Percentiles rank a stretch among this genome's conserved stretches.
phyloP scores from a whole-genome alignment of 2,888 invertebrate genomes.

The Ichneumoninae sp. region DNA sequence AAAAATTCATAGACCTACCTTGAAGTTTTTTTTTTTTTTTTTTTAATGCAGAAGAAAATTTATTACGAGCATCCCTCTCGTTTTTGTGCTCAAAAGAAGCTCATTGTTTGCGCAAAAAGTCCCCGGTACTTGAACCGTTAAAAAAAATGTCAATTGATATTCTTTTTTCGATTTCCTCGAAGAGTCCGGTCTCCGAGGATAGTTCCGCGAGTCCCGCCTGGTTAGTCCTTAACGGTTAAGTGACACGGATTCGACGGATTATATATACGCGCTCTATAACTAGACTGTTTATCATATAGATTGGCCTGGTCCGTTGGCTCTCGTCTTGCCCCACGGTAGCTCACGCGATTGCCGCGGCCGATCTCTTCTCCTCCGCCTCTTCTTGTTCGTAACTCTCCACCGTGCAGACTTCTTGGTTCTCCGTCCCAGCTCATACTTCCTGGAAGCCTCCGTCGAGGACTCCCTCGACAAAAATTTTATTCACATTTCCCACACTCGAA shows the following conservation, averaged over 20 bases:
- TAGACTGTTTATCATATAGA: constrained; percentile 83
- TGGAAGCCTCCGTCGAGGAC: constrained; percentile 4
- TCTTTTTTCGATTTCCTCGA: not conserved
- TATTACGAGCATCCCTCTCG: too few species aligned
- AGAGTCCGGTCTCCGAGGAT: not conserved
- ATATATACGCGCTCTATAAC: constrained; percentile 70
- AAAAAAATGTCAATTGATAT: not conserved
- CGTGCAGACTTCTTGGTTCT: not conserved
- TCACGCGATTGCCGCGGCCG: constrained; percentile 38
- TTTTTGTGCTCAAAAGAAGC: too few species aligned
- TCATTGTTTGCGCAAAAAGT: not conserved
- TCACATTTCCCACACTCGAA: constrained; percentile 1
- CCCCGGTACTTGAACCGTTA: too few species aligned
- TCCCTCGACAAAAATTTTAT: not conserved
- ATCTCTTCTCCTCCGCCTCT: constrained; percentile 26
- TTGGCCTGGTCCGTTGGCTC: constrained; percentile 73
- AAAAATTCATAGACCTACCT: too few species aligned
- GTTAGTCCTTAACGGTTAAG: constrained; percentile 68
- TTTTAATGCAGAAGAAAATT: too few species aligned
- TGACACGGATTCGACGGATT: constrained; percentile 71
- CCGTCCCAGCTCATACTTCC: constrained; percentile 39
- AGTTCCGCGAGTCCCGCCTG: constrained; percentile 1
- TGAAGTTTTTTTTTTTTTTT: too few species aligned
- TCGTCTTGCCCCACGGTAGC: constrained; percentile 56
- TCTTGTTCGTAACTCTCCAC: constrained; percentile 35